Conservation (phyloP, 1,140 invertebrate species). For the Drosophila elegans region DNA sequence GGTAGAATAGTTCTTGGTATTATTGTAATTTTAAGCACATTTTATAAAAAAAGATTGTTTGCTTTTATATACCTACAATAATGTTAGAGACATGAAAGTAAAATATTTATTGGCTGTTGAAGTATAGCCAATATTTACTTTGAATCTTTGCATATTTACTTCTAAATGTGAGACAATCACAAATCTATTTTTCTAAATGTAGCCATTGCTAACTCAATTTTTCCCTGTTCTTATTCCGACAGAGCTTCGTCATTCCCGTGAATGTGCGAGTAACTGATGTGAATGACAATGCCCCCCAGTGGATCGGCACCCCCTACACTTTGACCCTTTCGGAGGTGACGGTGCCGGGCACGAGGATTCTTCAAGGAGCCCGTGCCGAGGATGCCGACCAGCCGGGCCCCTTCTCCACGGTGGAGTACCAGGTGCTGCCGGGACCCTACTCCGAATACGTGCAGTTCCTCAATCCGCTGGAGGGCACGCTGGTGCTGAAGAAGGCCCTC, state of each 20-base stretch:
- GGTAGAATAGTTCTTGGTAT: too few species aligned
- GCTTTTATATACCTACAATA: too few species aligned
- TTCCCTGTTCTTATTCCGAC: conserved; percentile 42
- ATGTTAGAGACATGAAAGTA: too few species aligned
- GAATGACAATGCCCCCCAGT: conserved; percentile 95
- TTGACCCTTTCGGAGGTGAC: conserved; percentile 95
- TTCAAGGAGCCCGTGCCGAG: conserved; percentile 91
- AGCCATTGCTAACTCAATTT: conserved; percentile 22
- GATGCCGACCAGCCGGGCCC: conserved; percentile 95
- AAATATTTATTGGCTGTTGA: too few species aligned
- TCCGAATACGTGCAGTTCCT: conserved; percentile 93
- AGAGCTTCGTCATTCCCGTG: conserved; percentile 95
- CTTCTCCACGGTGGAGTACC: conserved; percentile 95
- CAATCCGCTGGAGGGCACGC: conserved; percentile 93
- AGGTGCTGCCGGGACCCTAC: conserved; percentile 91
- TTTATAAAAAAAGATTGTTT: too few species aligned
- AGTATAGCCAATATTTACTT: too few species aligned
- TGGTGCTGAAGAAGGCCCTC: conserved; percentile 91
- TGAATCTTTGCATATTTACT: too few species aligned
- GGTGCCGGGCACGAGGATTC: conserved; percentile 90
- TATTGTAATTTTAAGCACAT: too few species aligned
- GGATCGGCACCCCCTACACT: conserved; percentile 92
- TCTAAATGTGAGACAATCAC: too few species aligned
- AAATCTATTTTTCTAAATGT: too few species aligned
- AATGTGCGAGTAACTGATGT: conserved; percentile 96